Evolutionary conservation across 2,113 vertebrate genomes (phyloP), one percentile per base, ranked within the genome.

Genomic region (Vidua macroura): DNA sequence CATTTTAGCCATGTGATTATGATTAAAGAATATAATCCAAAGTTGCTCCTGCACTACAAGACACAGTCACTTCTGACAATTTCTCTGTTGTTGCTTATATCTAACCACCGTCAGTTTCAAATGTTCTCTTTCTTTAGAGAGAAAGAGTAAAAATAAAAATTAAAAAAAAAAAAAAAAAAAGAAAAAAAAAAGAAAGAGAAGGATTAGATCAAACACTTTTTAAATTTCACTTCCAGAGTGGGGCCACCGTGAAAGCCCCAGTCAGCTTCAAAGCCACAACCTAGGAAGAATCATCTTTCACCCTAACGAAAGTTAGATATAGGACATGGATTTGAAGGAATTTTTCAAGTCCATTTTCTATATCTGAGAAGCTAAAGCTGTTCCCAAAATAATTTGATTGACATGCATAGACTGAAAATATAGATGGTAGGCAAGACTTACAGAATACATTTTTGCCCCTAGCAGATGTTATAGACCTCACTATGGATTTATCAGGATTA

Each of bases 341-440:
- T 89, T 68, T 94, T 96, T 95, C 56, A 93, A 91, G 82, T 85
- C 75, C 60, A 74, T 90, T 93, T 82, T 85, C 35, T 80, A n/a
- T 75, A 88, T 73, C 81, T 35, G n/a, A 75, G 83, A 95, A 92
- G 82, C 41, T 93, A 96, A 93, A 94, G 56, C 60, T 0, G 18
- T 96, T 96, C 88, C 90, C 31, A 39, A 96, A 97, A 96, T 94
- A 95, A 94, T 78, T 74, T 97, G 85, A 96, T 90, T 56, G 68
- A 93, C 88, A 68, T 43, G 49, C 56, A 94, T 28, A 93, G 94
- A 89, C 81, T 93, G 92, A 97, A 97, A 97, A 95, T 93, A 95
- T 24, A 96, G 84, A 83, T 67, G 93, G 79, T 31, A 96, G 55
- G 62, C 33, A 88, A 94, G 59, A 69, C 76, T 93, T 80, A 80